Conservation (phyloP, 2,888 invertebrate species). For the Xestia ashworthii region DNA sequence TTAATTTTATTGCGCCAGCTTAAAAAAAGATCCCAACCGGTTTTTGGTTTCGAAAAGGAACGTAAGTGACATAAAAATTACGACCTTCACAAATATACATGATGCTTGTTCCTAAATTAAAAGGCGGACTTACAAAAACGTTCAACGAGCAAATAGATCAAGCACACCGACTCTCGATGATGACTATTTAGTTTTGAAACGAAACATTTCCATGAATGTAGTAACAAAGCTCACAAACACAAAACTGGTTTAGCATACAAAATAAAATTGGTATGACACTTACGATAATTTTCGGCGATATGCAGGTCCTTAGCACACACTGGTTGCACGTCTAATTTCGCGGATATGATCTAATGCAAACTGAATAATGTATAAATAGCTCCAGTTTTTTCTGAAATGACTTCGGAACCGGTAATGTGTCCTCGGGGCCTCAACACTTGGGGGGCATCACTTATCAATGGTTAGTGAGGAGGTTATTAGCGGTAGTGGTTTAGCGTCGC, state of each 20-base stretch:
- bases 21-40: slow-evolving; percentile 87
- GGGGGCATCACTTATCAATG: slow-evolving; percentile 78
- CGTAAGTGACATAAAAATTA: slow-evolving; percentile 86
- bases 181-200: slow-evolving; percentile 69
- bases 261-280: slow-evolving; percentile 75
- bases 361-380: slow-evolving; percentile 64
- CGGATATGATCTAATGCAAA: slow-evolving; percentile 69
- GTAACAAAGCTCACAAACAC: slow-evolving; percentile 67
- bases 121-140: slow-evolving; percentile 74
- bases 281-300: slow-evolving; percentile 79
- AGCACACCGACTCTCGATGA: slow-evolving; percentile 59
- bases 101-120: slow-evolving; percentile 71
- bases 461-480: slow-evolving; percentile 67
- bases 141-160: slow-evolving; percentile 64
- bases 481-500: slow-evolving; percentile 67
- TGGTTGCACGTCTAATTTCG: slow-evolving; percentile 74
- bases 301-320: slow-evolving; percentile 78
- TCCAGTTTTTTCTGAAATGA: slow-evolving; percentile 70
- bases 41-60: slow-evolving; percentile 87
- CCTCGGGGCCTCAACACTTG: slow-evolving; percentile 71
- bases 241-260: slow-evolving; percentile 70
- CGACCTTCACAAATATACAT: slow-evolving; percentile 79
- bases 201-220: slow-evolving; percentile 73
- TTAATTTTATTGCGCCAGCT: slow-evolving; percentile 88
- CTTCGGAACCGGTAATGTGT: slow-evolving; percentile 69